Percentiles rank a stretch among this genome's conserved stretches.
phyloP scores from a whole-genome alignment of 2,797 vertebrate species.

The Spinus pinus region DNA sequence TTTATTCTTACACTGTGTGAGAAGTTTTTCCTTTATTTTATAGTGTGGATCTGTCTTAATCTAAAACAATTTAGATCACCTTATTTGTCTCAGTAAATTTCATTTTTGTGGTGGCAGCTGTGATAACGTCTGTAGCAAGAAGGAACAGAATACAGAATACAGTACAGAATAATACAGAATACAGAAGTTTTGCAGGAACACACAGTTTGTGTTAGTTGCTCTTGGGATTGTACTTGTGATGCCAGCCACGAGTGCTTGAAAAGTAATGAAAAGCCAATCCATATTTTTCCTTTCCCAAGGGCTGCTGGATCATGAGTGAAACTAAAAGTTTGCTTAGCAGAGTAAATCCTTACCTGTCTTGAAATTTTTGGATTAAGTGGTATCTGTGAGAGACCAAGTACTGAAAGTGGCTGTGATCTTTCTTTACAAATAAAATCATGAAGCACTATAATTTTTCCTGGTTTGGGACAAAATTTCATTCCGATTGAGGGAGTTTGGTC shows the following conservation, averaged over 20 bases:
- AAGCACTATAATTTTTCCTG: neutral
- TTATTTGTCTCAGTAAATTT: neutral
- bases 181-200: neutral
- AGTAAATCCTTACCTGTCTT: neutral
- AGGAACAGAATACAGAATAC: neutral
- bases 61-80: neutral
- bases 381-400: neutral
- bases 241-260: neutral
- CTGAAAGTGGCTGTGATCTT: neutral
- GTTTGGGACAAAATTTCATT: neutral
- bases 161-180: neutral
- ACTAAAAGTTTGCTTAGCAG: neutral
- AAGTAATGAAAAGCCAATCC: neutral
- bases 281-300: neutral
- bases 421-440: neutral
- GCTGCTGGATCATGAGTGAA: neutral
- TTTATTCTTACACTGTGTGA: neutral
- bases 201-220: neutral
- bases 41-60: neutral
- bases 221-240: neutral
- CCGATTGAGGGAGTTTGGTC: neutral
- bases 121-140: neutral
- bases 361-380: neutral
- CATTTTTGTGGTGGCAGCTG: neutral
- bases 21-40: neutral